Evolutionary conservation across 2,888 invertebrate species (phyloP).

Genomic region (Norana najaformis): DNA sequence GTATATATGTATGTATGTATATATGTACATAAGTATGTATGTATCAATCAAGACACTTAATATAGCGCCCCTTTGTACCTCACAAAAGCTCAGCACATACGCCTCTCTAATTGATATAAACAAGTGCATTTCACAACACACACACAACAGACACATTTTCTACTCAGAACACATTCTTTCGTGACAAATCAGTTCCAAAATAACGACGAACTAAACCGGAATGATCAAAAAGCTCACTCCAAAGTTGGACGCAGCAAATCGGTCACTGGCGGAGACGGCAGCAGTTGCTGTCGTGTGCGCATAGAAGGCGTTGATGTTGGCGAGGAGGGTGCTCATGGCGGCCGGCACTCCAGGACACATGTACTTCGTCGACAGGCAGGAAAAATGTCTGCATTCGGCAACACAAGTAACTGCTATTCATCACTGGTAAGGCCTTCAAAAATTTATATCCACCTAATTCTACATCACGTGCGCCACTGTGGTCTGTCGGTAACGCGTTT

Average conservation of each 20-base stretch:
- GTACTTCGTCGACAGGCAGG: constrained; percentile 97
- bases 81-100: no score
- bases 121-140: no score
- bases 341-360: constrained; percentile 95
- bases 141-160: no score
- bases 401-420: neutral
- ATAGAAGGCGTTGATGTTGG: constrained; percentile 97
- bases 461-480: no score
- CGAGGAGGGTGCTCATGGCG: constrained; percentile 95
- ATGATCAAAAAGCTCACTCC: constrained; percentile 71
- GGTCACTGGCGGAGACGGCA: constrained; percentile 95
- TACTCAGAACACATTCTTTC: no score
- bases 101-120: no score
- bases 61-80: no score
- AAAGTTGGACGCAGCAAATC: constrained; percentile 99
- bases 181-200: neutral
- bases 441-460: no score
- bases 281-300: constrained; percentile 89
- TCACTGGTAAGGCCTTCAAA: no score
- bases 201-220: neutral
- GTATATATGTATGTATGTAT: neutral
- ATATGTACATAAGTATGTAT: neutral
- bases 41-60: neutral
- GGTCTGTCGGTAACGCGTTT: no score
- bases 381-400: constrained; percentile 79